A percentile compares a stretch with the other conserved stretches of the same genome.
Conservation (phyloP, 2,888 invertebrate species). For the Phorcus lineatus region DNA sequence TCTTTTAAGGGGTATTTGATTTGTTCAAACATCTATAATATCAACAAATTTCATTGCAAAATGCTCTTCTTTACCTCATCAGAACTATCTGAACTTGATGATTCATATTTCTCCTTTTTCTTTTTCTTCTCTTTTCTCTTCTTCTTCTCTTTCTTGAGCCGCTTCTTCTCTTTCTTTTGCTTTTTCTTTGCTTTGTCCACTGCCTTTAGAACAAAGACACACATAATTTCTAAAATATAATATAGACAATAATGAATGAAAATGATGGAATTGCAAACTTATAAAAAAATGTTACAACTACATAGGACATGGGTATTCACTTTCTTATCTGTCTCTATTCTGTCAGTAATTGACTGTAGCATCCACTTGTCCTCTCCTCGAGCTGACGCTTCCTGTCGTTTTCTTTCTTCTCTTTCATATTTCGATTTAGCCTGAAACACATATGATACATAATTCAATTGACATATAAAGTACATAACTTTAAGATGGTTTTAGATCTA, state of each 20-base stretch:
- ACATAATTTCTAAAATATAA: too few relatives aligned
- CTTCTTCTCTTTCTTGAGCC: conserved; percentile 75
- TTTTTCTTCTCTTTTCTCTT: conserved; percentile 75
- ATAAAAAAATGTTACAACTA: too few relatives aligned
- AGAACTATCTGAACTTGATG: conserved; percentile 32
- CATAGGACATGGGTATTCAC: conserved; percentile 43
- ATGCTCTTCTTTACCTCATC: conserved; percentile 15
- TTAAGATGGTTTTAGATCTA: not conserved
- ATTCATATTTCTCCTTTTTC: conserved; percentile 51
- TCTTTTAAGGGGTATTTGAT: too few relatives aligned
- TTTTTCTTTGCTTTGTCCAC: conserved; percentile 75
- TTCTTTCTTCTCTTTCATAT: conserved; percentile 64
- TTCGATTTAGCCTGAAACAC: conserved; percentile 63
- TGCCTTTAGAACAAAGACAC: conserved; percentile 46
- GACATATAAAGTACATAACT: not conserved
- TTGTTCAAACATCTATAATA: too few relatives aligned
- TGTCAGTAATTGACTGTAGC: conserved; percentile 75
- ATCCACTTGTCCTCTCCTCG: conserved; percentile 76
- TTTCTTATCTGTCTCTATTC: conserved; percentile 64
- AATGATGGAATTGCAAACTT: not conserved
- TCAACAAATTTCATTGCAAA: not conserved
- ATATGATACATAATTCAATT: not conserved
- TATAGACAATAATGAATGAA: too few relatives aligned
- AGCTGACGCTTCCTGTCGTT: conserved; percentile 59
- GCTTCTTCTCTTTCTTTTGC: conserved; percentile 75